phyloP scores from a whole-genome alignment of 2,888 invertebrate genomes.

The Agonopterix heracliana region DNA sequence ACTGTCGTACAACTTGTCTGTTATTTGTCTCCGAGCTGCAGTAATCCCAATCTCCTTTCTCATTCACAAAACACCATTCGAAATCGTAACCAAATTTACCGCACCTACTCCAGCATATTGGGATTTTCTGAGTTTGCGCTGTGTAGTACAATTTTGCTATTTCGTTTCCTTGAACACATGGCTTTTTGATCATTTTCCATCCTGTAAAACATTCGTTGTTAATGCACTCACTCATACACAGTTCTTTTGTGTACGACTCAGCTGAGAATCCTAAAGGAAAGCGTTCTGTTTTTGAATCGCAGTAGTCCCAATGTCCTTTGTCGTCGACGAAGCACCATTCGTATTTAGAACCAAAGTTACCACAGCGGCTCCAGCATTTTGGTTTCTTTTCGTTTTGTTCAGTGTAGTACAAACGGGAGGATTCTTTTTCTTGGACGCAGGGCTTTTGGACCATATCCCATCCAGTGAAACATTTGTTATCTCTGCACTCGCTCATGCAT shows the following conservation, averaged over 20 bases:
- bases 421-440: neutral
- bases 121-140: neutral
- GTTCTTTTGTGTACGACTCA: neutral
- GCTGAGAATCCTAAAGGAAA: too few species aligned
- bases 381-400: neutral
- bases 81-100: slow-evolving; percentile 1
- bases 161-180: neutral
- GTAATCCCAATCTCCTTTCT: slow-evolving; percentile 3
- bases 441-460: neutral
- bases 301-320: slow-evolving; percentile 4
- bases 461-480: neutral
- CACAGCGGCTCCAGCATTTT: slow-evolving; percentile 6
- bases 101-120: slow-evolving; percentile 3
- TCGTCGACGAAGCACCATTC: slow-evolving; percentile 5
- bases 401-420: slow-evolving; percentile 1
- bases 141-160: slow-evolving; percentile 2
- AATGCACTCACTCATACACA: slow-evolving; percentile 3
- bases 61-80: slow-evolving; percentile 5
- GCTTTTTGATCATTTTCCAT: neutral
- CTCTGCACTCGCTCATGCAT: slow-evolving; percentile 4
- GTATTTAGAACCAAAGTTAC: slow-evolving; percentile 1
- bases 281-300: neutral
- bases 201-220: neutral
- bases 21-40: slow-evolving; percentile 1
- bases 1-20: neutral